A percentile compares a stretch with the other conserved stretches of the same genome.
Evolutionary conservation across 2,113 vertebrate genomes (phyloP).

Genomic region (Oceanodroma tethys): DNA sequence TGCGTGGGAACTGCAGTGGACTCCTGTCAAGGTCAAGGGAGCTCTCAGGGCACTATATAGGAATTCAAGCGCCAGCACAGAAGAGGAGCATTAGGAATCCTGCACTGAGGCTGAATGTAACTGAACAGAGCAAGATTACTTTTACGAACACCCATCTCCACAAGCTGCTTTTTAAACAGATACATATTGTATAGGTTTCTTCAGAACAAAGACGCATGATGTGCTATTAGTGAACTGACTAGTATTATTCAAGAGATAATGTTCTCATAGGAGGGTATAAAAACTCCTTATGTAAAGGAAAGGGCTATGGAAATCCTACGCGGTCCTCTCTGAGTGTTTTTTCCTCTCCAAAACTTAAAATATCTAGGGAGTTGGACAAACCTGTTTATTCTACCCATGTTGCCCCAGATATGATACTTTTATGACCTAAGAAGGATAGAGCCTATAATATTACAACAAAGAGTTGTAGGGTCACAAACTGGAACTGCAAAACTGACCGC

Average conservation of each 20-base stretch:
- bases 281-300: background rate
- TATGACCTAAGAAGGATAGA: background rate
- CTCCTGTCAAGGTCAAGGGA: background rate
- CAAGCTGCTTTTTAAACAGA: background rate
- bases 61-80: background rate
- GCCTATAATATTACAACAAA: too few species aligned
- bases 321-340: accelerated
- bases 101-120: background rate
- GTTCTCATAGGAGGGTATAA: background rate
- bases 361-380: background rate
- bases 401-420: background rate
- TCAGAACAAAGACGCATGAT: background rate
- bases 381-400: background rate
- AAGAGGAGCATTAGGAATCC: background rate
- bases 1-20: background rate
- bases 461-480: background rate
- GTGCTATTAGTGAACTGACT: background rate
- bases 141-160: background rate
- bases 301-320: background rate
- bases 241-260: background rate
- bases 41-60: background rate
- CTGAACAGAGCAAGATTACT: background rate
- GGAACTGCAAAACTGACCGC: background rate
- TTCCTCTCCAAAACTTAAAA: background rate
- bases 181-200: background rate